A percentile compares a stretch with the other conserved stretches of the same genome.
phyloP scores from a whole-genome alignment of 2,797 vertebrate species.

The Nannoperca obscura region DNA sequence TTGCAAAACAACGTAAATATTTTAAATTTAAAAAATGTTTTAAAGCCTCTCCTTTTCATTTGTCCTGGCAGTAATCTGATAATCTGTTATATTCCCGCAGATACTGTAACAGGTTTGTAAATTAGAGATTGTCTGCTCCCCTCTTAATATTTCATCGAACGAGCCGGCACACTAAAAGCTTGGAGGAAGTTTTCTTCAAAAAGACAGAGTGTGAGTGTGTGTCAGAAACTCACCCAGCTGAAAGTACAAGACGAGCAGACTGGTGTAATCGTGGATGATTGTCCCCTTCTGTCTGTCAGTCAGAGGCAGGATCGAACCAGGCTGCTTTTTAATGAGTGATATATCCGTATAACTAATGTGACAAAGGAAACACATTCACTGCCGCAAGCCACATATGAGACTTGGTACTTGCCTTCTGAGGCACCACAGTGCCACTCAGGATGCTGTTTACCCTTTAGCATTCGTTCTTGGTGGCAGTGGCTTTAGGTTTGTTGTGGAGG shows the following conservation, averaged over 20 bases:
- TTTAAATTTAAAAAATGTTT: too few species aligned
- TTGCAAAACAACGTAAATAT: not conserved
- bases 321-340: not conserved
- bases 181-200: constrained; percentile 31
- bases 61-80: not conserved
- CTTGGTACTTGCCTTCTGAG: not conserved
- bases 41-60: not conserved
- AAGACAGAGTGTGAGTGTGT: constrained; percentile 25
- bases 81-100: constrained; percentile 18
- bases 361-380: not conserved
- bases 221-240: constrained; percentile 23
- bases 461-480: not conserved
- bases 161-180: constrained; percentile 50
- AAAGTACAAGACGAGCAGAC: constrained; percentile 8
- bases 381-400: not conserved
- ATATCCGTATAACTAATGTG: not conserved
- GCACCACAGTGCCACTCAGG: not conserved
- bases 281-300: not conserved
- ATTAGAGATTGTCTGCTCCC: constrained; percentile 52
- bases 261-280: constrained; percentile 3
- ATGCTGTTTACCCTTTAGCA: not conserved
- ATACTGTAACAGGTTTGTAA: constrained; percentile 55
- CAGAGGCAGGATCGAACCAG: not conserved
- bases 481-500: constrained; percentile 7
- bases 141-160: constrained; percentile 64